Base-by-base conservation (phyloP, 2,888 invertebrate species). In the Drosophila macrospina region DNA sequence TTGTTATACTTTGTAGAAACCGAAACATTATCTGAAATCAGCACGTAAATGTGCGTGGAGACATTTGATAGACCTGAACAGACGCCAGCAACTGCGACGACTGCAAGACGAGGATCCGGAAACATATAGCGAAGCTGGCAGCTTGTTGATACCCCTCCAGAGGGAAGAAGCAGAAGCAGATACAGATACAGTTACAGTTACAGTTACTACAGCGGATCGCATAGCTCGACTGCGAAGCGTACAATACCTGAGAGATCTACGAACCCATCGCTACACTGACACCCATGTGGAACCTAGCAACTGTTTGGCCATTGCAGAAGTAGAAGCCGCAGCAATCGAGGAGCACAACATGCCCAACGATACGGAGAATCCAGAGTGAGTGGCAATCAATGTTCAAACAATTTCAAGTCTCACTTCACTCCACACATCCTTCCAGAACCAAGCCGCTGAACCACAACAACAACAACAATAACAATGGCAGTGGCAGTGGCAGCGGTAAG, bases 351-450 rank as follows among this genome's bases (percentile, higher is more conserved):
- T 91, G 90, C 67, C 85, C 42, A 86, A 74, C 42, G 82, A 85
- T 63, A 74, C 57, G 44, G 78, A 69, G 48, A 85, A 69, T 62
- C 78, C 74, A 74, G 91, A 91, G 91, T 91, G 65, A 87, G 91
- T 84, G 0, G n/a, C 10, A 3, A 15, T 36, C 5, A 1, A 8
- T 30, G 2, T 42, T 50, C 41, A 24, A 61, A n/a, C n/a, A n/a
- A n/a, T n/a, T n/a, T n/a, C n/a, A n/a, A n/a, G n/a, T n/a, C n/a
- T n/a, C n/a, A n/a, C n/a, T n/a, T n/a, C n/a, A n/a, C n/a, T n/a
- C n/a, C n/a, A n/a, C n/a, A n/a, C n/a, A n/a, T n/a, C n/a, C n/a
- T n/a, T n/a, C n/a, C n/a, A 91, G 91, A 88, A 85, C 80, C 47
- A 91, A 89, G 52, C 89, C 90, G 13, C 78, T 91, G 3, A 89